Evolutionary conservation across 1,140 invertebrate genomes (phyloP).

Genomic region (Mesaphorura yosii): DNA sequence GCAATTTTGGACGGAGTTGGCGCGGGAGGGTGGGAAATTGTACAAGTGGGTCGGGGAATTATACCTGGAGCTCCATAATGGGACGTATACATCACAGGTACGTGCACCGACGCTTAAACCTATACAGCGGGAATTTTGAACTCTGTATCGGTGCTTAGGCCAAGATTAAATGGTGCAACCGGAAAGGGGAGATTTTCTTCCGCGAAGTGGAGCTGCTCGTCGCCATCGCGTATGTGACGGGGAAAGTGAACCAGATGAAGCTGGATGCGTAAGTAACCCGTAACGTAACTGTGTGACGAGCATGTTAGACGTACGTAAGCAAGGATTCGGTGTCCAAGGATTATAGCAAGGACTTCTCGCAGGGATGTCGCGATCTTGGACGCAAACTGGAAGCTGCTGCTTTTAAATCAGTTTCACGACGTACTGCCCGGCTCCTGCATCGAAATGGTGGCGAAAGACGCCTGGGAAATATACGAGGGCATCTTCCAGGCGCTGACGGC

Average conservation of each 20-base stretch:
- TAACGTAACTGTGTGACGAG: too few relatives aligned
- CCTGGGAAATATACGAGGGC: conserved; percentile 21
- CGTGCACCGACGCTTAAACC: conserved; percentile 30
- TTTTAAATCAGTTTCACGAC: conserved; percentile 49
- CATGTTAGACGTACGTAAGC: too few relatives aligned
- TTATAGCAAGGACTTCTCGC: too few relatives aligned
- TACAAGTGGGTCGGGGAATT: conserved; percentile 42
- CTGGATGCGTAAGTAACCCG: background rate
- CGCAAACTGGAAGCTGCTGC: conserved; percentile 40
- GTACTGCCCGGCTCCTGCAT: conserved; percentile 46
- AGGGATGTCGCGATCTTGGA: conserved; percentile 27
- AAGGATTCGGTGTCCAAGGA: too few relatives aligned
- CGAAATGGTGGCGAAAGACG: conserved; percentile 28
- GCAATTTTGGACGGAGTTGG: conserved; percentile 40
- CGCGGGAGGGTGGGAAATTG: conserved; percentile 37
- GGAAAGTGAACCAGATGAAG: conserved; percentile 3
- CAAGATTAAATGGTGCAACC: conserved; percentile 41
- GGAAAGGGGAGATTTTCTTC: conserved; percentile 40
- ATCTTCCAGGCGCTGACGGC: conserved; percentile 13
- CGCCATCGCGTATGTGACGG: conserved; percentile 10
- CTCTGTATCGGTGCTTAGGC: too few relatives aligned
- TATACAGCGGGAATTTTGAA: too few relatives aligned
- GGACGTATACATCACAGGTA: conserved; percentile 46
- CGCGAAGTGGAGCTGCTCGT: conserved; percentile 34
- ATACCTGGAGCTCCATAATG: conserved; percentile 47